Base-by-base conservation (phyloP, 2,888 invertebrate species). In the Zygaena filipendulae region DNA sequence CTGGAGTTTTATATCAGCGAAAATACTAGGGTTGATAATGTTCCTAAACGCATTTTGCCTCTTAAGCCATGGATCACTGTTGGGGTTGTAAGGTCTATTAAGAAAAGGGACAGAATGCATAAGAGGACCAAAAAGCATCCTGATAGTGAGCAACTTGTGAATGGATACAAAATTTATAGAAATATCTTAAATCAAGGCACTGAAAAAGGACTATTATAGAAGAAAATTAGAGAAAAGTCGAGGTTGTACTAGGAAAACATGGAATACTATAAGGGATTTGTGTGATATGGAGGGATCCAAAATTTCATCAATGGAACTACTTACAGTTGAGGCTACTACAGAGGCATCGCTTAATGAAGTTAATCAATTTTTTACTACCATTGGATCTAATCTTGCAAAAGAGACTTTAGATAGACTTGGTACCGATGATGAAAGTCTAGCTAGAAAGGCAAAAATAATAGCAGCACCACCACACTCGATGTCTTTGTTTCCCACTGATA, bases 1-100 rank as follows among this genome's bases (percentile, higher is more conserved):
- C n/a, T n/a, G n/a, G n/a, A n/a, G n/a, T n/a, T n/a, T n/a, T n/a
- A n/a, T n/a, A n/a, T n/a, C n/a, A n/a, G n/a, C n/a, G n/a, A n/a
- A n/a, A n/a, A n/a, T n/a, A n/a, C n/a, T n/a, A n/a, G n/a, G n/a
- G n/a, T n/a, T n/a, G n/a, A n/a, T n/a, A n/a, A n/a, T n/a, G n/a
- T n/a, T n/a, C n/a, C n/a, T n/a, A n/a, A n/a, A n/a, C n/a, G n/a
- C n/a, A n/a, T n/a, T n/a, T n/a, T n/a, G n/a, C 32, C 27, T 9
- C 11, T 32, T 8, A 32, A 32, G 22, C 32, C 32, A 10, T 32
- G 32, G 28, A 32, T 32, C 8, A 32, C 28, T 19, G 3, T 6
- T 10, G 25, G 28, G 2, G 19, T 32, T 2, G 11, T 32, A 5
- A 32, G 20, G 19, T 32, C 25, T 6, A 27, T 32, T 9, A 20